Base-by-base conservation (phyloP, 2,888 invertebrate genomes). In the Acronicta psi region DNA sequence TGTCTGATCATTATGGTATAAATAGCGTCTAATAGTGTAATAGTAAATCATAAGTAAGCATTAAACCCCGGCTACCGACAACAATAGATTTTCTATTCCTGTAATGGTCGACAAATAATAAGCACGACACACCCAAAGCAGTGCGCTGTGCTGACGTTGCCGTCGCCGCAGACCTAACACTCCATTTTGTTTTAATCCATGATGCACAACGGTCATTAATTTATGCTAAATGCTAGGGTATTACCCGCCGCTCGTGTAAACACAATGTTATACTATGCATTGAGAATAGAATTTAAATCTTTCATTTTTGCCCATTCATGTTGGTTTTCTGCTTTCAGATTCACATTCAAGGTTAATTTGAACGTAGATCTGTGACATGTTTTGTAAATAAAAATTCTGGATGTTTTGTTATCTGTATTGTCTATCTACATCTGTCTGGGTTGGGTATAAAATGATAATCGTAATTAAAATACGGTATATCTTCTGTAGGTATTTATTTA, bases 151-250 rank as follows among this genome's bases (percentile, higher is more conserved):
- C 25, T 25, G 25, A 10, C 0, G 25, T 25, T 25, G 5, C 20
- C 20, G 20, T 20, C 20, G 20, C 5, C 20, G 5, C 23, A 25
- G 9, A n/a, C 6, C 5, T 31, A 13, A 13, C 6, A 2, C 75
- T 81, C 75, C 75, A 69, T 49, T 62, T 57, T 10, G 23, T 38
- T 16, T 37, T 59, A 34, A 23, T 65, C 66, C 17, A 36, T 50
- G 60, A 38, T 50, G 54, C 14, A 14, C 37, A 17, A 38, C 29
- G 60, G 60, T 75, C 79, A 79, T 85, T 85, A 80, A 82, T 85
- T 84, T 76, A 75, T 75, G 76, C 73, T 82, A 80, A 85, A 81
- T 75, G 71, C 52, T 67, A 53, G 52, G 58, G 63, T 61, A 62
- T 65, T 62, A 59, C 41, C 36, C 62, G 20, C 43, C 58, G 59